Conservation (phyloP, 2,797 vertebrate genomes). For the Pseudopleuronectes americanus region DNA sequence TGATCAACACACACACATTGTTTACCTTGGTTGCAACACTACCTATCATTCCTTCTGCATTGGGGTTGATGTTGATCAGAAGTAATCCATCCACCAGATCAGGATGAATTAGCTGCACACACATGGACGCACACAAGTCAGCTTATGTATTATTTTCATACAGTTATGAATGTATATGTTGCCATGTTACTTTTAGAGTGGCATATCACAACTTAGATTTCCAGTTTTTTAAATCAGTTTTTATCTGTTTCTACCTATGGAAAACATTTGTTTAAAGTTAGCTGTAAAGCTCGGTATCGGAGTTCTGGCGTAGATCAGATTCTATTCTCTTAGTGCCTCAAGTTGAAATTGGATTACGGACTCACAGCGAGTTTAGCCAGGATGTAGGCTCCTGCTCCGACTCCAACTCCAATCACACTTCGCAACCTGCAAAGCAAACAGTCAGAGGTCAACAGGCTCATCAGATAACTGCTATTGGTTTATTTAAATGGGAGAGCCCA, state of each 20-base stretch:
- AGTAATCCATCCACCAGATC: conserved; percentile 93
- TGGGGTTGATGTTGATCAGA: conserved; percentile 92
- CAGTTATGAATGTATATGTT: too few species aligned
- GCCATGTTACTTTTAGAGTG: too few species aligned
- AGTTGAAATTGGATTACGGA: conserved; percentile 43
- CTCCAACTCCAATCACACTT: conserved; percentile 92
- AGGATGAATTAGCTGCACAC: conserved; percentile 89
- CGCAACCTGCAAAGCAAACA: conserved; percentile 83
- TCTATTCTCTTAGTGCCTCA: not conserved
- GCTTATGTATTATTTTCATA: not conserved
- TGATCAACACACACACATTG: not conserved
- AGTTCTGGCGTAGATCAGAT: not conserved
- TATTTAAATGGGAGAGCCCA: not conserved
- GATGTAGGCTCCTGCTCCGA: conserved; percentile 94
- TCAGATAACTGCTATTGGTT: not conserved
- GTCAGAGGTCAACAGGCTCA: conserved; percentile 9
- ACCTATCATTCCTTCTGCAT: conserved; percentile 92
- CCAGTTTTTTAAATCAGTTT: not conserved
- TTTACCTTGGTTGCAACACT: conserved; percentile 92
- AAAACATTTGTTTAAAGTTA: too few species aligned
- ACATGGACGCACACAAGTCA: conserved; percentile 22
- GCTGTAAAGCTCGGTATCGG: too few species aligned
- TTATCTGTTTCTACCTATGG: too few species aligned
- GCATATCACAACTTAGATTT: not conserved
- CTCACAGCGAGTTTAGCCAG: conserved; percentile 94